Evolutionary conservation across 2,113 vertebrate species (phyloP).

Genomic region (Eurypyga helias): DNA sequence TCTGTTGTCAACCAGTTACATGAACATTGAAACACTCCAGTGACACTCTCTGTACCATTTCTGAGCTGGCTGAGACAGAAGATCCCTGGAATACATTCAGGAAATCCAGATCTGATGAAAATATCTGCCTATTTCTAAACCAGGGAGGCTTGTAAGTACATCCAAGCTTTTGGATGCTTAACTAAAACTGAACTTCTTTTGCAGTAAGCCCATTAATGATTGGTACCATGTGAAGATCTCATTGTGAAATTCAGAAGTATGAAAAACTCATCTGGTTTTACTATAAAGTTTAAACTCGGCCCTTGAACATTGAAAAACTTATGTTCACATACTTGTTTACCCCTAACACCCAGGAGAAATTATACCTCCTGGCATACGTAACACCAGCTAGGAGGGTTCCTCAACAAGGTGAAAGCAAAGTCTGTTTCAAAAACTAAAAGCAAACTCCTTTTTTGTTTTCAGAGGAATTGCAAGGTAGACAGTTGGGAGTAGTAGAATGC

Average conservation of each 20-base stretch:
- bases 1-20: not conserved
- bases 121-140: not conserved
- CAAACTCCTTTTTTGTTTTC: not conserved
- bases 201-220: not conserved
- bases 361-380: not conserved
- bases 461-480: not conserved
- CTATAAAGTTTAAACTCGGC: not conserved
- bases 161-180: not conserved
- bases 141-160: not conserved
- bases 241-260: not conserved
- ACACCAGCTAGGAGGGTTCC: not conserved
- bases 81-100: not conserved
- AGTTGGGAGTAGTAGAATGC: not conserved
- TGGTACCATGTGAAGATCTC: not conserved
- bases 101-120: not conserved
- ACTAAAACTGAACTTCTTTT: not conserved
- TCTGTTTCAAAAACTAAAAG: not conserved
- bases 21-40: not conserved
- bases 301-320: not conserved
- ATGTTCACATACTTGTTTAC: not conserved
- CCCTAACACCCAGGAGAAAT: not conserved
- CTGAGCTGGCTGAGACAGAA: not conserved
- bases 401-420: not conserved
- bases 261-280: conserved; percentile 3
- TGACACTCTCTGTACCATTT: not conserved